Evolutionary conservation across 1,140 invertebrate genomes (phyloP).

Genomic region (Parasteatoda tepidariorum): DNA sequence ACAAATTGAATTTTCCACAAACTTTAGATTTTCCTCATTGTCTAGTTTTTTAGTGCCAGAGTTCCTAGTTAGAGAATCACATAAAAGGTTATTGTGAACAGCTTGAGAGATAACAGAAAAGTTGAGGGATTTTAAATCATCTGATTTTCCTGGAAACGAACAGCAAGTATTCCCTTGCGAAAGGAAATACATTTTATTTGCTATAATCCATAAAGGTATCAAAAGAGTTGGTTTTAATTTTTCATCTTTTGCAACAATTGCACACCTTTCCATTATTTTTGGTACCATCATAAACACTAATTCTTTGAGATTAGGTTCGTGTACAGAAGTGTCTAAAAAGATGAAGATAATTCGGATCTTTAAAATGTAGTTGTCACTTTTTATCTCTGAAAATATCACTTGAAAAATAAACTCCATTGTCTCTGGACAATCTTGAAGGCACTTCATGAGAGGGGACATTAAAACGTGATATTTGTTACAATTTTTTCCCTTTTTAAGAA

Average conservation of each 20-base stretch:
- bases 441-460: neutral
- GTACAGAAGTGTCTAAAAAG: neutral
- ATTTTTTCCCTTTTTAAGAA: conserved; percentile 15
- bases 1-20: conserved; percentile 6
- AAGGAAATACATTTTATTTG: neutral
- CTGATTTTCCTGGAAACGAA: no score
- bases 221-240: neutral
- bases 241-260: conserved; percentile 5
- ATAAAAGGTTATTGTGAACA: neutral
- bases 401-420: conserved; percentile 26
- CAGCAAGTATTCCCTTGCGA: no score
- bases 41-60: neutral
- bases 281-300: neutral
- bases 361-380: neutral
- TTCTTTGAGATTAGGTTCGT: neutral
- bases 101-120: neutral
- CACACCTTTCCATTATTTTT: neutral
- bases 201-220: conserved; percentile 21
- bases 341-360: conserved; percentile 4
- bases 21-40: neutral
- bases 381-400: neutral
- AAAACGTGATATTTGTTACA: neutral
- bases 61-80: neutral
- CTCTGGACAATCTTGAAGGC: neutral
- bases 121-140: no score